Conservation (phyloP, 1,140 invertebrate genomes). For the Eumeta japonica region DNA sequence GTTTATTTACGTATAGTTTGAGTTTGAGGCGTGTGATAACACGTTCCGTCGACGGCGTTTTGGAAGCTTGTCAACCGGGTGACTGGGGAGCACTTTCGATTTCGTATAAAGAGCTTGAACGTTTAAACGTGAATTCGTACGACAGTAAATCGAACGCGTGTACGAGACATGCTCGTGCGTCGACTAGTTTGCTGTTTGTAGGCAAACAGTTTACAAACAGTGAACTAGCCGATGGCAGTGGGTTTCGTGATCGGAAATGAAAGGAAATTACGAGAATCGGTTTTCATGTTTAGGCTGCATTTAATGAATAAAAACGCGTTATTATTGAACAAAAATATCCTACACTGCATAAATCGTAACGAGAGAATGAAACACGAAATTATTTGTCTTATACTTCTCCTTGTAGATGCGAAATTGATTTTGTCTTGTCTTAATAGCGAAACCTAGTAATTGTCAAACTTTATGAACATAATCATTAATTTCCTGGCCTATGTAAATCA, state of each 20-base stretch:
- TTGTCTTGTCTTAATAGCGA: too few species aligned
- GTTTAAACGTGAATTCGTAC: neutral
- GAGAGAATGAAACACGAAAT: too few species aligned
- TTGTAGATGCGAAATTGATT: too few species aligned
- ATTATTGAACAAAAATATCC: too few species aligned
- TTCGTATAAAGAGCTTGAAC: conserved; percentile 11
- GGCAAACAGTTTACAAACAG: neutral
- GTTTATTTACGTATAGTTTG: too few species aligned
- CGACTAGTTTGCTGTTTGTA: neutral
- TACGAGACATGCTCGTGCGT: neutral
- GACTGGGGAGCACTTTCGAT: conserved; percentile 32
- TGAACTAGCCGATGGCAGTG: neutral
- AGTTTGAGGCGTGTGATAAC: conserved; percentile 15
- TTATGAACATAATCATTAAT: too few species aligned
- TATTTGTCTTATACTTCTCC: too few species aligned
- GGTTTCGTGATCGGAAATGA: neutral
- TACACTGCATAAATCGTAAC: too few species aligned
- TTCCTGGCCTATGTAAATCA: too few species aligned
- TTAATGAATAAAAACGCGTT: too few species aligned
- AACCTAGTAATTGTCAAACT: too few species aligned
- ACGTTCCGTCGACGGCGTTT: conserved; percentile 48
- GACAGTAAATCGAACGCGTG: neutral
- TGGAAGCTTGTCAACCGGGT: conserved; percentile 41
- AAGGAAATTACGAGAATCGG: neutral
- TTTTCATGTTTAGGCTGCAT: too few species aligned